Conservation (phyloP, 2,888 invertebrate species). For the Carterocephalus palaemon region DNA sequence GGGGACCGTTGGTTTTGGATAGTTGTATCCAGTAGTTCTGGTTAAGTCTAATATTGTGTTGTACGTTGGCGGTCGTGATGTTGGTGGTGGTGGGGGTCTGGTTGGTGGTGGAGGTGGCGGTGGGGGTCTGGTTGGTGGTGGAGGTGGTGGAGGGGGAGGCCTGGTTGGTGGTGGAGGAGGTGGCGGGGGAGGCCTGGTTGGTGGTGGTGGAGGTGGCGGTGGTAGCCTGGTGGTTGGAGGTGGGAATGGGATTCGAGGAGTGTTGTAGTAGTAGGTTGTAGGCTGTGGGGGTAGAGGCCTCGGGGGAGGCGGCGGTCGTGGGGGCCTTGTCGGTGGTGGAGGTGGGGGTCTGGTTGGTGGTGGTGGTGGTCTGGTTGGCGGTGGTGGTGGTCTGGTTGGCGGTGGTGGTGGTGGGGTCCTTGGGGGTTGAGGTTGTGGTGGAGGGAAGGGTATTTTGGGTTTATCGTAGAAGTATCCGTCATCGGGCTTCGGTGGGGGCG, state of each 20-base stretch:
- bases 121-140: constrained; percentile 23
- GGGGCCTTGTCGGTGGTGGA: constrained; percentile 33
- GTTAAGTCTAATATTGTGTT: constrained; percentile 28
- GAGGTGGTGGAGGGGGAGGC: constrained; percentile 27
- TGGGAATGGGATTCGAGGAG: constrained; percentile 5
- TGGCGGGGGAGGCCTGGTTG: constrained; percentile 26
- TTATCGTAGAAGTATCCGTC: constrained; percentile 3
- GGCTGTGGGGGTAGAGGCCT: constrained; percentile 26
- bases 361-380: constrained; percentile 30
- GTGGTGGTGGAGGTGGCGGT: constrained; percentile 32
- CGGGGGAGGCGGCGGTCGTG: constrained; percentile 30
- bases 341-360: constrained; percentile 27
- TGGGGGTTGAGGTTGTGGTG: constrained; percentile 3
- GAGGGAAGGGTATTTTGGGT: constrained; percentile 27
- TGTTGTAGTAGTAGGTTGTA: constrained; percentile 19
- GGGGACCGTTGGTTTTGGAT: constrained; percentile 36
- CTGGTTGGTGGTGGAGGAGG: constrained; percentile 27
- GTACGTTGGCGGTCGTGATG: constrained; percentile 30
- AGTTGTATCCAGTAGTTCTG: constrained; percentile 42
- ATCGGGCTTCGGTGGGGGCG: constrained; percentile 24
- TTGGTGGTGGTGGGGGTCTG: constrained; percentile 11
- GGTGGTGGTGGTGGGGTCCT: constrained; percentile 20
- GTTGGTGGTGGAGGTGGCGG: constrained; percentile 31
- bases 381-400: constrained; percentile 29
- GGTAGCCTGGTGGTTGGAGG: constrained; percentile 30